Percentiles rank a stretch among this genome's conserved stretches.
phyloP scores from a whole-genome alignment of 92 coral and sea anemone genomes.

The Paramuricea clavata region DNA sequence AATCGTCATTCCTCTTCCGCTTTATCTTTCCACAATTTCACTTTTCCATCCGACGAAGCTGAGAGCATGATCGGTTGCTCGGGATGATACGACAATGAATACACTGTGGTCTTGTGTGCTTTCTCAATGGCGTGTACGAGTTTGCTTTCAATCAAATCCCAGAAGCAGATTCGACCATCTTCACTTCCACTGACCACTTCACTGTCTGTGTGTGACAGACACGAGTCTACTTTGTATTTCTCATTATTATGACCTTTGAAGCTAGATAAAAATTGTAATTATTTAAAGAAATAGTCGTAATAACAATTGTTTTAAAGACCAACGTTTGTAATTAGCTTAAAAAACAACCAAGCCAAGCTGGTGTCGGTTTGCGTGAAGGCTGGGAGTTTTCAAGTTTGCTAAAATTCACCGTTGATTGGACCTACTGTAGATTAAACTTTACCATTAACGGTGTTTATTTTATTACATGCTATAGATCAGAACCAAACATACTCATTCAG shows the following conservation, averaged over 20 bases:
- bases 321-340: too few species aligned
- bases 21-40: constrained; percentile 90
- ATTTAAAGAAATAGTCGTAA: not conserved
- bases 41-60: constrained; percentile 95
- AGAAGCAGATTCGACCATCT: constrained; percentile 88
- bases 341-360: too few species aligned
- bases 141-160: constrained; percentile 96
- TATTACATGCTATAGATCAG: too few species aligned
- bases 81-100: constrained; percentile 90
- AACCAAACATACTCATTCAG: constrained; percentile 97
- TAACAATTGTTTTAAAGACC: not conserved
- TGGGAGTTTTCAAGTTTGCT: too few species aligned
- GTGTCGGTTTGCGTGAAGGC: too few species aligned
- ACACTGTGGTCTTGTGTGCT: constrained; percentile 81
- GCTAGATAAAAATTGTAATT: constrained; percentile 52
- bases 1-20: not conserved
- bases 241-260: constrained; percentile 93
- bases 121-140: constrained; percentile 79
- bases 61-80: constrained; percentile 79
- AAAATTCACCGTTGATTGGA: too few species aligned
- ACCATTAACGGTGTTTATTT: too few species aligned
- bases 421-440: too few species aligned
- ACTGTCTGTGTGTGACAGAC: constrained; percentile 89
- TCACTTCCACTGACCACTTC: constrained; percentile 93
- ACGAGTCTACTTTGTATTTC: constrained; percentile 93